Evolutionary conservation across 2,113 vertebrate genomes (phyloP).

Genomic region (Epinephelus fuscoguttatus): DNA sequence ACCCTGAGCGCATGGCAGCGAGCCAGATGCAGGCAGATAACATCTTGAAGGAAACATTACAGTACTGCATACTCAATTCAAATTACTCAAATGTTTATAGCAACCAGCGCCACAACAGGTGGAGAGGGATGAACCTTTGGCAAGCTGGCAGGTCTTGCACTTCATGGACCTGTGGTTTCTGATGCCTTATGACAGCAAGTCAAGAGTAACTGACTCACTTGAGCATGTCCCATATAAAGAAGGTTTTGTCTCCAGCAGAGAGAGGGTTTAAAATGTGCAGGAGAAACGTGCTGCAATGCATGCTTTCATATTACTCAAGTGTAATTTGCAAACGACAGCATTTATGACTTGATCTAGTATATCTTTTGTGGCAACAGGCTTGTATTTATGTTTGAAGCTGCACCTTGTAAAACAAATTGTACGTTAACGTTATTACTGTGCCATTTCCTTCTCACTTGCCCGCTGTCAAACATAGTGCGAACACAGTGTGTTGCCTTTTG

Average conservation of each 20-base stretch:
- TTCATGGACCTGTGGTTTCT: constrained; percentile 76
- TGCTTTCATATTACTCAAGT: constrained; percentile 25
- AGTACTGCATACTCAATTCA: constrained; percentile 92
- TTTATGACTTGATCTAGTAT: background rate
- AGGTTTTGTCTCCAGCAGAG: constrained; percentile 66
- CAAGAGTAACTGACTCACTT: constrained; percentile 69
- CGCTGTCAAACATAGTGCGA: constrained; percentile 6
- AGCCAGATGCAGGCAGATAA: constrained; percentile 89
- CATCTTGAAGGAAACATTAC: constrained; percentile 94
- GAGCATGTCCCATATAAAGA: constrained; percentile 60
- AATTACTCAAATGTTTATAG: constrained; percentile 95
- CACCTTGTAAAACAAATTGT: constrained; percentile 69
- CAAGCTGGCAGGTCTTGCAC: constrained; percentile 62
- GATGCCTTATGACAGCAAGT: constrained; percentile 82
- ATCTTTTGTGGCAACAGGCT: background rate
- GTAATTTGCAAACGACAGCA: constrained; percentile 18
- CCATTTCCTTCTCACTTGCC: constrained; percentile 22
- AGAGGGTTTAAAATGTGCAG: constrained; percentile 1
- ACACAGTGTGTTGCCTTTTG: constrained; percentile 18
- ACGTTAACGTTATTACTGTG: constrained; percentile 4
- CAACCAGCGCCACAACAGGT: constrained; percentile 95
- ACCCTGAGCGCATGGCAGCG: constrained; percentile 78
- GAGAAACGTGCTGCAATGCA: background rate
- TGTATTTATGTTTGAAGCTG: constrained; percentile 35
- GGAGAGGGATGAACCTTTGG: constrained; percentile 79